Evolutionary conservation across 2,113 vertebrate species (phyloP), one percentile per base, ranked within the genome.

Genomic region (Psettodes erumei): DNA sequence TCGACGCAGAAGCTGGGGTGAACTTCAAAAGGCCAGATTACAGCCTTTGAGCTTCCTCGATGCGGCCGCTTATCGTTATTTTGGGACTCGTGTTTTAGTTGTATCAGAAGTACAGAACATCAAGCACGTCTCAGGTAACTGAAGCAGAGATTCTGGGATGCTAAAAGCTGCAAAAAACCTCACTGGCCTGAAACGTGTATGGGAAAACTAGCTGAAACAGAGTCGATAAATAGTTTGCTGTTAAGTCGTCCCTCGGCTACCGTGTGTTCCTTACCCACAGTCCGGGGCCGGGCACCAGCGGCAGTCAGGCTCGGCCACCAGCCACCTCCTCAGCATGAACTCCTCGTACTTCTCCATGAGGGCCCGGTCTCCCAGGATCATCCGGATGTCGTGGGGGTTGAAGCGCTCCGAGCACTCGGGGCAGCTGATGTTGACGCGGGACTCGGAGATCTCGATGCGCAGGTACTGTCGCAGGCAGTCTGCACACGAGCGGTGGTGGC

Each of bases 291-390:
- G 98, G 82, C 98, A 99, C 98, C 98, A 99, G 78, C 98, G 96
- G 84, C 98, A 99, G 87, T 99, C 98, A 1, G 98, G 97, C 88
- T 99, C 98, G 0, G 96, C 96, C 53, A 98, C 97, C 28, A 99
- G 95, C 97, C 97, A 99, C 45, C 98, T 89, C 77, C 98, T 94
- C 64, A 99, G 94, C 98, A 99, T 99, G 90, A 99, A 99, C 92
- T 99, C 98, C 90, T 99, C 98, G 0, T 99, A 99, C 88, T 99
- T 99, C 88, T 99, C 98, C 97, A 99, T 99, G 89, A 99, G 94
- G 75, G 95, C 90, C 54, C 96, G 95, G 77, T 99, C 97, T 58
- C 94, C 97, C 69, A 99, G 79, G 94, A 99, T 99, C 84, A 97
- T 93, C 71, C 94, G 95, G 88, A 99, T 99, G 91, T 99, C 98